Percentiles rank a stretch among this genome's conserved stretches.
Evolutionary conservation across 2,797 vertebrate species (phyloP).

Genomic region (Phaenicophaeus curvirostris): DNA sequence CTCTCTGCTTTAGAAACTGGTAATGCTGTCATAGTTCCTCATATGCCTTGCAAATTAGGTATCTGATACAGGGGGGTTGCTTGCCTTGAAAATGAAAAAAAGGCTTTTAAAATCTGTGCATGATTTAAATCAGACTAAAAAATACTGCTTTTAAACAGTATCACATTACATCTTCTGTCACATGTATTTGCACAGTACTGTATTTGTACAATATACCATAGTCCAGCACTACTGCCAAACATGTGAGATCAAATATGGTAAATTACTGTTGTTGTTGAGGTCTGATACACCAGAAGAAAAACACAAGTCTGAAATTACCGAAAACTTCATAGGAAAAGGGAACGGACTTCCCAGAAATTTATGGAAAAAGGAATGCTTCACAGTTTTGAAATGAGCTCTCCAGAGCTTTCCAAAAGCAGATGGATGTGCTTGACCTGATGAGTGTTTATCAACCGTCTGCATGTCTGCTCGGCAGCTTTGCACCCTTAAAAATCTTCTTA

Average conservation of each 20-base stretch:
- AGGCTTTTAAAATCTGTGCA: not conserved
- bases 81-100: not conserved
- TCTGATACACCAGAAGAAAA: conserved; percentile 67
- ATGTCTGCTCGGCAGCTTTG: conserved; percentile 4
- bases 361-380: not conserved
- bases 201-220: conserved; percentile 64
- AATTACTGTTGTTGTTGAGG: conserved; percentile 65
- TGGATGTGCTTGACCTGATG: conserved; percentile 33
- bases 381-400: conserved; percentile 1
- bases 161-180: conserved; percentile 18
- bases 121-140: conserved; percentile 40
- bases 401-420: conserved; percentile 50
- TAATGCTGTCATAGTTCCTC: not conserved
- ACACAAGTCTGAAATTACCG: conserved; percentile 65
- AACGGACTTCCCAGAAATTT: conserved; percentile 59
- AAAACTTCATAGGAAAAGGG: conserved; percentile 58
- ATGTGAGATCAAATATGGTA: conserved; percentile 56
- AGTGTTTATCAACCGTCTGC: conserved; percentile 52
- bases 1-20: not conserved
- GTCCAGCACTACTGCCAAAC: conserved; percentile 26
- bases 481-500: not conserved
- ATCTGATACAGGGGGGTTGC: not conserved
- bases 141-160: not conserved
- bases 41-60: not conserved
- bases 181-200: not conserved